Evolutionary conservation across 2,888 invertebrate genomes (phyloP), one percentile per base, ranked within the genome.

Genomic region (Gastracanthus pulcherrimus): DNA sequence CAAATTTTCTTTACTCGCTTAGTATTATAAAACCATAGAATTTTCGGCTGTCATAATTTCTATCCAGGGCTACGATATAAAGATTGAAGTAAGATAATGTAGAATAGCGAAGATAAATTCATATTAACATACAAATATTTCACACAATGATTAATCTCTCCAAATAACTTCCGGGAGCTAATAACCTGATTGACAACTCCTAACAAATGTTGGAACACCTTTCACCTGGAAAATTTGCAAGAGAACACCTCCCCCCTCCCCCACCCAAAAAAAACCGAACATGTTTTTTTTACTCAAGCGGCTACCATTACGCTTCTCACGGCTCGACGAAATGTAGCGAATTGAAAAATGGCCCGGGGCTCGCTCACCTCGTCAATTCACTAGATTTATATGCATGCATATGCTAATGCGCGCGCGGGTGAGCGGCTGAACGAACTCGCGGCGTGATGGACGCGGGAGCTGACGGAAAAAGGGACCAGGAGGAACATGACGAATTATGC

Each of bases 311-410:
- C n/a, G n/a, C n/a, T n/a, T n/a, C n/a, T n/a, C 11, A 13, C n/a
- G 19, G 11, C 16, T n/a, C 41, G 51, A 26, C 16, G 41, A 60
- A 69, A 62, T 76, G 70, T 64, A 60, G 70, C 70, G 23, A 78
- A 78, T 78, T 78, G 66, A 79, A 77, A 79, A 79, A 72, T 79
- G 58, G 41, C 70, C 58, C 9, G 31, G 16, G 31, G 69, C 74
- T 60, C 58, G 0, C 60, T 41, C 38, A 67, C 26, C 74, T 80
- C 60, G 79, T 80, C 74, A 74, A 74, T 80, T 79, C 60, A 58
- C 69, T 36, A 26, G 67, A 80, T 80, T 80, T 80, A 74, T 80
- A 72, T 79, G 72, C 79, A 72, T 79, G 72, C 79, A 74, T 74
- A 80, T 80, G 79, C 74, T 80, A 80, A 80, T 80, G 66, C 41